Evolutionary conservation across 2,113 vertebrate genomes (phyloP).

Genomic region (Scolopax mira): DNA sequence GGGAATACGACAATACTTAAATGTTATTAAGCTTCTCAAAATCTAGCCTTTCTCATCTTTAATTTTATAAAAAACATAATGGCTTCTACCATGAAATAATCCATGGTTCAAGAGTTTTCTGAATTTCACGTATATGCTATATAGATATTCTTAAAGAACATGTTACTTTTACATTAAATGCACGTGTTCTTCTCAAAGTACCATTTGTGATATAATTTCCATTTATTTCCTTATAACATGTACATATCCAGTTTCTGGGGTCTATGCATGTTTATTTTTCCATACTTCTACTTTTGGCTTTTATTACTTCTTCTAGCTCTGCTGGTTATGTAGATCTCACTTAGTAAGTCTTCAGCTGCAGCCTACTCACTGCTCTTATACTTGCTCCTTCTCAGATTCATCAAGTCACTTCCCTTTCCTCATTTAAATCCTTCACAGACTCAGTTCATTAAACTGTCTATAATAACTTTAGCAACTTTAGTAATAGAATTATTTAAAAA

Average conservation of each 20-base stretch:
- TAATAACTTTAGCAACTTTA: not conserved
- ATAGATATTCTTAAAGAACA: not conserved
- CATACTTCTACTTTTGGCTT: not conserved
- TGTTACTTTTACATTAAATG: not conserved
- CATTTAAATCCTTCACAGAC: not conserved
- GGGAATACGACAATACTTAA: not conserved
- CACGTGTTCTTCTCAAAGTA: not conserved
- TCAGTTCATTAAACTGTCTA: not conserved
- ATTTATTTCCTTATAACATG: not conserved
- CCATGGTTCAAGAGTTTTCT: not conserved
- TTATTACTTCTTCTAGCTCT: not conserved
- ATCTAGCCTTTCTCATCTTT: not conserved
- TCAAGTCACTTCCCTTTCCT: not conserved
- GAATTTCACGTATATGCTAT: not conserved
- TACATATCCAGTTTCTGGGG: not conserved
- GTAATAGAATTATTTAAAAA: not conserved
- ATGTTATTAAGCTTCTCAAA: not conserved
- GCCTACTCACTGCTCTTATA: not conserved
- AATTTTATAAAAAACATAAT: not conserved
- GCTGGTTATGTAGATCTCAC: not conserved
- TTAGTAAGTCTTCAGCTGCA: not conserved
- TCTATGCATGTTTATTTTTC: not conserved
- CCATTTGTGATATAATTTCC: not conserved
- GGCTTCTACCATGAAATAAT: not conserved
- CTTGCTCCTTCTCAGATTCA: not conserved